Percentiles rank a stretch among this genome's conserved stretches.
Evolutionary conservation across 1,140 invertebrate genomes (phyloP).

Genomic region (Pseudomyrmex pallidus): DNA sequence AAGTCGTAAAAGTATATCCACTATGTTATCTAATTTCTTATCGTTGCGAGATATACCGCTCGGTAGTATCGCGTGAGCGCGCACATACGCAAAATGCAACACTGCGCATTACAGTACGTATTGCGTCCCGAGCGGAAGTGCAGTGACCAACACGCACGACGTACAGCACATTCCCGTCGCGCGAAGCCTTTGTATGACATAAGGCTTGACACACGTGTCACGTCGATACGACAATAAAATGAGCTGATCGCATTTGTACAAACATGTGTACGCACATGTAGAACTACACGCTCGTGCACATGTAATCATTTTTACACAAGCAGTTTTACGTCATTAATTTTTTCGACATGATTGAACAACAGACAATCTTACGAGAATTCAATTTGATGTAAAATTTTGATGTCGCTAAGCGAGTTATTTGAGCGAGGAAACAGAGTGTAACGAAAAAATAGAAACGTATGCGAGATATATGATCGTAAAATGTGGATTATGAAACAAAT

Average conservation of each 20-base stretch:
- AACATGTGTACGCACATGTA: constrained; percentile 28
- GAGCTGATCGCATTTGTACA: constrained; percentile 40
- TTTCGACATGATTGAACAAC: not conserved
- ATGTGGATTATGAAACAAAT: constrained; percentile 26
- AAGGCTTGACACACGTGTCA: constrained; percentile 54
- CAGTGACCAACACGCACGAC: constrained; percentile 52
- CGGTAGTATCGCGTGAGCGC: constrained; percentile 13
- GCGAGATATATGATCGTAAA: constrained; percentile 28
- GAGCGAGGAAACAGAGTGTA: constrained; percentile 21
- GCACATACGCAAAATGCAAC: constrained; percentile 13
- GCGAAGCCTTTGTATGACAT: constrained; percentile 57
- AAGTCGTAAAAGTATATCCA: not conserved
- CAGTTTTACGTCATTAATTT: constrained; percentile 37
- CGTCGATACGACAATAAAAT: constrained; percentile 65
- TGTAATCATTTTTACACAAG: constrained; percentile 21
- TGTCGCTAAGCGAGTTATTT: not conserved
- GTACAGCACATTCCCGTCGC: constrained; percentile 41
- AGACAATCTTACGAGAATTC: not conserved
- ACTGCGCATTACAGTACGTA: constrained; percentile 10
- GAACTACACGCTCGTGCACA: constrained; percentile 9
- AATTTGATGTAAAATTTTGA: not conserved
- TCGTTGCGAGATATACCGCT: not conserved
- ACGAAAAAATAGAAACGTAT: constrained; percentile 23
- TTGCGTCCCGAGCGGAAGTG: constrained; percentile 60
- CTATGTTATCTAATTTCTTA: constrained; percentile 21